Evolutionary conservation across 2,113 vertebrate species (phyloP), one percentile per base, ranked within the genome.

Genomic region (Semicossyphus pulcher): DNA sequence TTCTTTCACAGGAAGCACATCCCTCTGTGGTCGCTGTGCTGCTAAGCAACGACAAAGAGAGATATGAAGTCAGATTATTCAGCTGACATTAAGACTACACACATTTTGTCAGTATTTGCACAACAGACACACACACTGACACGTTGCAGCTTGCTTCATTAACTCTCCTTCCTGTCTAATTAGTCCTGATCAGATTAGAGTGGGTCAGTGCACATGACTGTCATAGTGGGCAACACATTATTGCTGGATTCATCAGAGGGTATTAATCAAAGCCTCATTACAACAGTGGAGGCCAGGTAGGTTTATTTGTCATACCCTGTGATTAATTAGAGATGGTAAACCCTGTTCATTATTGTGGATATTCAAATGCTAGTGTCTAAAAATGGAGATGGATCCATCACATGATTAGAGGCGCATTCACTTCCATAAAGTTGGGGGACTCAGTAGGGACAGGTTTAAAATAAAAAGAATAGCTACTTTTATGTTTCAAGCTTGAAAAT

Each of bases 91-190:
- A 18, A 62, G 15, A 34, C 47, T 26, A 14, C 39, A 48, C 76
- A 61, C 71, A 58, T 21, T 72, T 72, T 63, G 34, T 21, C 64
- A 37, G 45, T 56, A 53, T 51, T 34, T 63, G 28, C 20, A 29
- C 14, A 16, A 29, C 47, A 49, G 2, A 37, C 16, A 29, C 29
- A 68, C 47, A 53, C 28, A 61, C 25, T 16, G 25, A 81, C 31
- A 37, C 59, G 39, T 6, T 10, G 21, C 15, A 23, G 39, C 14
- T 34, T 26, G 7, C 29, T 49, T 44, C 58, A 76, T 82, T 66
- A 53, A 76, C 62, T 84, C 51, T 76, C 34, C 69, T 85, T 79
- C 58, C 83, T 87, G 76, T 45, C 25, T 72, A 44, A 85, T 88
- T 80, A 81, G 58, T 41, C 63, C 25, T 62, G 76, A 83, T 36